These are phyloP conservation scores for Haliaeetus leucogaster DNA, from an alignment of 2,113 vertebrate genomes.

Conservation along the genomic window DNA sequence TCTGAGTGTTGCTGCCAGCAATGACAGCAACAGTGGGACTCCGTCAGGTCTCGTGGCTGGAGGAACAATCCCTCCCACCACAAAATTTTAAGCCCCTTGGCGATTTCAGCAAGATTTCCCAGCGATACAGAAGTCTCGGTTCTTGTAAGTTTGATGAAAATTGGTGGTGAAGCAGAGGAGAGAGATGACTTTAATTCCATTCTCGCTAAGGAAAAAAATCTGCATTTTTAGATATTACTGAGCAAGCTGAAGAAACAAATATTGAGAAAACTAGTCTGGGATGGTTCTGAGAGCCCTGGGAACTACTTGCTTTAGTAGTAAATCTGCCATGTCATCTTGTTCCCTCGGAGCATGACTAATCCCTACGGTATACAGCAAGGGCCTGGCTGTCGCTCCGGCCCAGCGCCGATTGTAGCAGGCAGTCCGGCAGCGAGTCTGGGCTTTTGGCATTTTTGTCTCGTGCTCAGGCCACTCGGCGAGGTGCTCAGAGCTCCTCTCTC, in stretches of 20 bases:
- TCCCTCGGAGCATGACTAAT: constrained; percentile 14
- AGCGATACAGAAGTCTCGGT: fast-evolving
- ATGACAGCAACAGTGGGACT: background rate
- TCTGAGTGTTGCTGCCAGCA: background rate
- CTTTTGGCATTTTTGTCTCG: background rate
- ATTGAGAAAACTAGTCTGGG: background rate
- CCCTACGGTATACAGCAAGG: background rate
- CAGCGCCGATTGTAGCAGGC: background rate
- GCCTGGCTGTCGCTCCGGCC: background rate
- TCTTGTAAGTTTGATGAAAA: background rate
- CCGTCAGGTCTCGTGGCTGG: background rate
- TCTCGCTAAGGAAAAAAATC: background rate
- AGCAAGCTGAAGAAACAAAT: background rate
- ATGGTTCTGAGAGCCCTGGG: background rate
- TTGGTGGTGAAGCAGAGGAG: background rate
- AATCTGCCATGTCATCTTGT: background rate
- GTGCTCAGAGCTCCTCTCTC: background rate
- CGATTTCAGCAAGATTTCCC: background rate
- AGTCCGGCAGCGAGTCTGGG: fast-evolving
- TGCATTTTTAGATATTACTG: background rate
- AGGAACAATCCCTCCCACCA: background rate
- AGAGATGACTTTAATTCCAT: background rate
- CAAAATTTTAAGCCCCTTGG: background rate
- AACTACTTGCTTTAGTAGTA: background rate
- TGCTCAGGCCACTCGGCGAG: background rate